Evolutionary conservation across 2,797 vertebrate species (phyloP).

Genomic region (Cossypha caffra): DNA sequence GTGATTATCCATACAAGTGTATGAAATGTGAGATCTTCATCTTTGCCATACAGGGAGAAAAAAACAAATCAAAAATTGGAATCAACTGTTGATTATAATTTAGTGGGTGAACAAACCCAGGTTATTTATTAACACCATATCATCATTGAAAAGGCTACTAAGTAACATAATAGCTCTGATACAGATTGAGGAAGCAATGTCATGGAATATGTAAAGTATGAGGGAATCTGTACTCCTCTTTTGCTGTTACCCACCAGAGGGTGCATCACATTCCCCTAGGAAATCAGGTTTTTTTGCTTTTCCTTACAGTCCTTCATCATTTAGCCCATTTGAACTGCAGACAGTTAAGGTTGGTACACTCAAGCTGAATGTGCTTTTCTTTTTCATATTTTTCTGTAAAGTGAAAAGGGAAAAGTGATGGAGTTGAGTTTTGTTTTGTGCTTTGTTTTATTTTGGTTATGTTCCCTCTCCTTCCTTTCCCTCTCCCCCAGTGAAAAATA

Average conservation of each 20-base stretch:
- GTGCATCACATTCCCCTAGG: not conserved
- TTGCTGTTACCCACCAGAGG: not conserved
- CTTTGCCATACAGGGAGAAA: not conserved
- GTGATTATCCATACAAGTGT: not conserved
- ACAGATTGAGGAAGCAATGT: not conserved
- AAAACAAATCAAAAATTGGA: not conserved
- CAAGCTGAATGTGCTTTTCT: not conserved
- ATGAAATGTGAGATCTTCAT: not conserved
- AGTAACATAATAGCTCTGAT: not conserved
- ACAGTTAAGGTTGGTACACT: not conserved
- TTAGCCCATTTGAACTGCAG: not conserved
- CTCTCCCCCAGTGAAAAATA: not conserved
- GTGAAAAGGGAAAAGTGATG: not conserved
- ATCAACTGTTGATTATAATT: not conserved
- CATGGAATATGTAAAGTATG: not conserved
- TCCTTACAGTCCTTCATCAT: not conserved
- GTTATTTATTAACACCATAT: not conserved
- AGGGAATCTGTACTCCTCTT: not conserved
- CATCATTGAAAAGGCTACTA: not conserved
- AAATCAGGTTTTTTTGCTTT: not conserved
- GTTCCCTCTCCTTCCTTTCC: rapidly evolving
- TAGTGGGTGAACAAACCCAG: not conserved
- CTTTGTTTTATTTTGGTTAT: not conserved
- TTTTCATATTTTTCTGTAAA: not conserved
- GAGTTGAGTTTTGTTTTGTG: not conserved